Evolutionary conservation across 2,797 vertebrate species (phyloP).

Genomic region (Eremophila alpestris): DNA sequence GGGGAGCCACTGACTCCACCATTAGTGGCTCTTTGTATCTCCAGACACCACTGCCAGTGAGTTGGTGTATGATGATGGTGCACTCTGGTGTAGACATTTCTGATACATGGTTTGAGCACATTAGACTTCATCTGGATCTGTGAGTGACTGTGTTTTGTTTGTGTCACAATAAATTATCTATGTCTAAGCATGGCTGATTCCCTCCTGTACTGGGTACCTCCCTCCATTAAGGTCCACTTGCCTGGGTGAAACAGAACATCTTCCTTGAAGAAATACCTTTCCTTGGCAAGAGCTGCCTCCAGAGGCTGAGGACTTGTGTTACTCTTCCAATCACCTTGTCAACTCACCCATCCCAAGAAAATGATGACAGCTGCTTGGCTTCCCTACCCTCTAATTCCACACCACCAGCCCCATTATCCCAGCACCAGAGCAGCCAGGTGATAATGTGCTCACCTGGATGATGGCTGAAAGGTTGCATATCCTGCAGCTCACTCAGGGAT

Average conservation of each 20-base stretch:
- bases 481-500: background rate
- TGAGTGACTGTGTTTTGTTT: background rate
- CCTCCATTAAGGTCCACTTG: background rate
- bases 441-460: background rate
- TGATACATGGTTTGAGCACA: background rate
- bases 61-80: accelerated
- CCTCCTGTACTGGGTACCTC: background rate
- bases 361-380: background rate
- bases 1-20: background rate
- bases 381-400: background rate
- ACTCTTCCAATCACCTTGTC: background rate
- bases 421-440: background rate
- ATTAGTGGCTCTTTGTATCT: background rate
- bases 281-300: background rate
- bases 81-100: background rate
- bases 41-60: background rate
- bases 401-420: background rate
- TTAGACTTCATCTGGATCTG: background rate
- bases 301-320: background rate
- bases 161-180: background rate
- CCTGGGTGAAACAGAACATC: background rate
- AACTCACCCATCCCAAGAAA: background rate
- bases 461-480: background rate
- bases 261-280: background rate
- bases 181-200: background rate